Percentiles rank a stretch among this genome's conserved stretches.
phyloP scores from a whole-genome alignment of 30 jellyfish, hydroid and myxozoan genomes.

The Hydractinia echinata region DNA sequence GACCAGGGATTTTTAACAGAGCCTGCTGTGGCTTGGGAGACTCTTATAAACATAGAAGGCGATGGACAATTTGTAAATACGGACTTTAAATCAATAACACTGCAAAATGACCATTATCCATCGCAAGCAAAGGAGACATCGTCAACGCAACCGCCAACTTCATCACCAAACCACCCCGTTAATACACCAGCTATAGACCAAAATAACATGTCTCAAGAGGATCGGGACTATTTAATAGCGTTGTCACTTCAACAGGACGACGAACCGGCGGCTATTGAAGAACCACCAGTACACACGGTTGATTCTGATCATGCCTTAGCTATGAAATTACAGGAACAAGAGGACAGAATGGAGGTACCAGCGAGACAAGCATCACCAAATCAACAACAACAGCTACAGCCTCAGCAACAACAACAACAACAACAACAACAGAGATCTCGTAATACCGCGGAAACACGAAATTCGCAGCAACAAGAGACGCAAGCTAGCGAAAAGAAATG shows the following conservation, averaged over 20 bases:
- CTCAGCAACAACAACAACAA: background rate
- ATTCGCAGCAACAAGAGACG: no score
- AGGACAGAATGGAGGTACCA: constrained; percentile 25
- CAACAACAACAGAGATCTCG: no score
- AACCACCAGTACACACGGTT: constrained; percentile 41
- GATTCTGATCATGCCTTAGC: constrained; percentile 86
- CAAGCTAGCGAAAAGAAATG: no score
- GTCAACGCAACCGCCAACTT: background rate
- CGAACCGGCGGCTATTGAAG: background rate
- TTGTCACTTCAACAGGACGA: constrained; percentile 64
- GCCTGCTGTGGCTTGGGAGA: constrained; percentile 89
- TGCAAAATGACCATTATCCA: constrained; percentile 40
- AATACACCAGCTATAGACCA: background rate
- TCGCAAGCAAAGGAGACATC: constrained; percentile 47
- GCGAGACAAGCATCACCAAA: background rate
- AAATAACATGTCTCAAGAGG: constrained; percentile 29
- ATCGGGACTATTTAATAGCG: constrained; percentile 75
- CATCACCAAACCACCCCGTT: background rate
- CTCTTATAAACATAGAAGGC: constrained; percentile 94
- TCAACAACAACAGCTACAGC: constrained; percentile 58
- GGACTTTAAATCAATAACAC: constrained; percentile 39
- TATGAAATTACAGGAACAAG: constrained; percentile 68
- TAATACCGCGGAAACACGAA: no score
- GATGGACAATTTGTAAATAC: constrained; percentile 95
- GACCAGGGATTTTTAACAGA: constrained; percentile 95